Conservation (phyloP, 1,140 invertebrate genomes). For the Papilio dardanus region DNA sequence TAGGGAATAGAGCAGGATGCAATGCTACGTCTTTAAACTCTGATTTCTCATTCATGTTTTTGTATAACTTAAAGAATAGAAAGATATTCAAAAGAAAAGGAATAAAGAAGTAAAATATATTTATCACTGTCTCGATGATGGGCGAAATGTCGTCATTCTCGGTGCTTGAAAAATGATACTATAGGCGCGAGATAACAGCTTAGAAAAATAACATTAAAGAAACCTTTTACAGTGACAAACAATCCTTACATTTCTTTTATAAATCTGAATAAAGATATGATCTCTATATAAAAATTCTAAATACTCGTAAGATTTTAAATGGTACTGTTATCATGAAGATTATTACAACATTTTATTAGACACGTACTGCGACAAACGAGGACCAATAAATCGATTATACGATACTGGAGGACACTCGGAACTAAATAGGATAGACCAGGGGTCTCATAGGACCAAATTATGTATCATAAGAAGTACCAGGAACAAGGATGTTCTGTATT, state of each 20-base stretch:
- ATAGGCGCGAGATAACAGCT: slow-evolving; percentile 31
- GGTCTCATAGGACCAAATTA: too few species aligned
- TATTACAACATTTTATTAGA: not conserved
- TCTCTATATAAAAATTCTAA: not conserved
- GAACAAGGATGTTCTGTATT: too few species aligned
- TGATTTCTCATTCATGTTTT: too few species aligned
- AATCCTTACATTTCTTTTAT: not conserved
- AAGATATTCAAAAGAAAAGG: slow-evolving; percentile 3
- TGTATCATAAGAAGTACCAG: too few species aligned
- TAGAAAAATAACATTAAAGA: slow-evolving; percentile 29
- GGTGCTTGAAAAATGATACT: slow-evolving; percentile 28
- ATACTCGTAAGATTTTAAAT: not conserved
- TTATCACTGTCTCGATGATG: slow-evolving; percentile 32
- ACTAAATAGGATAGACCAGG: too few species aligned
- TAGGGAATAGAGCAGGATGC: too few species aligned
- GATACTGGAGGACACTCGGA: too few species aligned
- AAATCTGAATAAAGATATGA: slow-evolving; percentile 9
- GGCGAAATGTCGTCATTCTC: not conserved
- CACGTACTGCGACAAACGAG: too few species aligned
- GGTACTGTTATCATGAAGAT: not conserved
- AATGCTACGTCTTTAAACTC: too few species aligned
- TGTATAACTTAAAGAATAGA: not conserved
- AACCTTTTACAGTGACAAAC: slow-evolving; percentile 7
- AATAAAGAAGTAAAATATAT: slow-evolving; percentile 17
- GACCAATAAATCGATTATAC: too few species aligned